Base-by-base conservation (phyloP, 2,113 vertebrate species). In the Geothlypis trichas region DNA sequence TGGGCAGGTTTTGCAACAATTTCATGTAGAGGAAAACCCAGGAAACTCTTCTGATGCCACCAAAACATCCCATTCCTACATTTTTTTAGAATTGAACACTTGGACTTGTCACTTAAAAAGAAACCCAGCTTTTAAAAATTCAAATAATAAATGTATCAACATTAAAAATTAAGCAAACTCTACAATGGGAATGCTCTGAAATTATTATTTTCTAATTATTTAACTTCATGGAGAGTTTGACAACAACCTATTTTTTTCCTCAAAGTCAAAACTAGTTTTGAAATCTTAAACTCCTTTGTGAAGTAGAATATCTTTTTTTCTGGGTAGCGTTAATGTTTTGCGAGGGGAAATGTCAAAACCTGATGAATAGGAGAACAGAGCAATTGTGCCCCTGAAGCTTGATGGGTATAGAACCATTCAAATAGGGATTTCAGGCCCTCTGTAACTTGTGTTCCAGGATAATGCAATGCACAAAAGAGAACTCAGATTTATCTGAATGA, bases 401-500 rank as follows among this genome's bases (percentile, higher is more conserved):
- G 79, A 71, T 67, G 5, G 1, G 27, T 66, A 41, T 69, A 75
- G 49, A 90, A 55, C 15, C 30, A 46, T 76, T 79, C 26, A 85
- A 87, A 52, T 26, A 72, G 22, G 24, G 24, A 61, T 82, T 91
- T 76, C 66, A 85, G 37, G 73, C 37, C n/a, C 6, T 10, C 11
- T 66, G 16, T 87, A 94, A 93, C 54, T 91, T 87, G 42, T 93
- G 91, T 97, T 73, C 68, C 67, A 93, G 63, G 41, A 83, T 85
- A 91, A 85, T 77, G 67, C 71, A 27, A 65, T 77, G 51, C 46
- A 95, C 63, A 95, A 75, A 58, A 86, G 42, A 49, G 33, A 88
- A 80, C 8, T 58, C 79, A 58, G 5, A 73, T 85, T 93, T 87
- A 26, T 79, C 67, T 85, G 46, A 87, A 26, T 4, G 6, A 91